Evolutionary conservation across 2,888 invertebrate genomes (phyloP).

Genomic region (Phorcus lineatus): DNA sequence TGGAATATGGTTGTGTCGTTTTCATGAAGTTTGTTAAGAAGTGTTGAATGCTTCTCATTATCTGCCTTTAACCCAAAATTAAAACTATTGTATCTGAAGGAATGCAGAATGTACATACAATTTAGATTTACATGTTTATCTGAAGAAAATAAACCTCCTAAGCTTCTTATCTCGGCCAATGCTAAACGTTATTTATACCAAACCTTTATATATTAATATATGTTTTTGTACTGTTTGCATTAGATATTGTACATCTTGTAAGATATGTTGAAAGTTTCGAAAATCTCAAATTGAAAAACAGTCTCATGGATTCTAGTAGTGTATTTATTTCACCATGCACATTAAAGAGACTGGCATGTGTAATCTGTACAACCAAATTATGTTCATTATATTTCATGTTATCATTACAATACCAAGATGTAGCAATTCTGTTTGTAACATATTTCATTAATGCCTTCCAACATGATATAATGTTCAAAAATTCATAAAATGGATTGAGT

Average conservation of each 20-base stretch:
- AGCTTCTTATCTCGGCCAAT: no score
- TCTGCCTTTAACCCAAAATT: no score
- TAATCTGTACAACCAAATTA: conserved; percentile 4
- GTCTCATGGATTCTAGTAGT: no score
- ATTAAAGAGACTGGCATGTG: conserved; percentile 4
- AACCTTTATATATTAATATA: no score
- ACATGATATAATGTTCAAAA: conserved; percentile 11
- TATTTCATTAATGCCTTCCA: conserved; percentile 19
- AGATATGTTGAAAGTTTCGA: neutral
- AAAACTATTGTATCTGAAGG: no score
- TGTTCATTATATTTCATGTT: conserved; percentile 9
- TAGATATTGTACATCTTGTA: conserved; percentile 5
- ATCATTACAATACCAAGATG: neutral
- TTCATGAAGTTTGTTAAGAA: no score
- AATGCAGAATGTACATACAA: no score
- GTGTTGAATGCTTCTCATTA: no score
- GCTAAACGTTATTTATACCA: no score
- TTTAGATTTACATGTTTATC: no score
- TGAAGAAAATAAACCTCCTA: no score
- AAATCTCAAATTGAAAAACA: no score
- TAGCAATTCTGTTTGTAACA: conserved; percentile 20
- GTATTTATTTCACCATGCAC: conserved; percentile 18
- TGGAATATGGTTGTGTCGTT: conserved; percentile 1
- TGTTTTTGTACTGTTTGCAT: neutral
- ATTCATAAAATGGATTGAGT: conserved; percentile 19